These are phyloP conservation scores for Ammospiza nelsoni DNA, from an alignment of 2,113 vertebrate species.

Conservation along the genomic window DNA sequence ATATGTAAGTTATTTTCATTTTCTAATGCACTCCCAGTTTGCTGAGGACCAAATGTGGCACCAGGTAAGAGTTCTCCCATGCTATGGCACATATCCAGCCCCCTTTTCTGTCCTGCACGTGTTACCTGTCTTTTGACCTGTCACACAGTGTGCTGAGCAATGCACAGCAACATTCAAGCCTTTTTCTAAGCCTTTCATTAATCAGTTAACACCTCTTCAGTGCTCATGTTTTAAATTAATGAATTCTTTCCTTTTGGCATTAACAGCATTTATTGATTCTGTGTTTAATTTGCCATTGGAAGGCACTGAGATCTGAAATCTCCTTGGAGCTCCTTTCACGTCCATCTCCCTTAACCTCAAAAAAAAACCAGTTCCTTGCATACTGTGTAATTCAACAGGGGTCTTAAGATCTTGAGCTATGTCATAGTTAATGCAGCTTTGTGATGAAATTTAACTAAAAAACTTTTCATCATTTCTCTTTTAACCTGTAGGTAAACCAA, in stretches of 20 bases:
- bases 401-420: not conserved
- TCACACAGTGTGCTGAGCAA: too few species aligned
- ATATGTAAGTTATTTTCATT: not conserved
- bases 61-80: not conserved
- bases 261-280: not conserved
- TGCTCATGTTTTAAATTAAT: not conserved
- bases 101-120: not conserved
- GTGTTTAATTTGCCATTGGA: not conserved
- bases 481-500: not conserved
- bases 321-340: not conserved
- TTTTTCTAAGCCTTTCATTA: not conserved
- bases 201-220: not conserved
- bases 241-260: not conserved
- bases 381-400: not conserved
- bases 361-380: not conserved
- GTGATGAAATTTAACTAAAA: not conserved
- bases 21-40: not conserved
- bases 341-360: not conserved
- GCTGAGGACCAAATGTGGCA: not conserved
- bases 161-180: not conserved
- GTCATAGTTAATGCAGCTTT: not conserved
- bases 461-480: not conserved
- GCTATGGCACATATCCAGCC: accelerated
- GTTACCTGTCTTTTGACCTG: not conserved
- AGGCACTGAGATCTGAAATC: not conserved